Evolutionary conservation across 2,888 invertebrate species (phyloP).

Genomic region (Amphimallon solstitiale): DNA sequence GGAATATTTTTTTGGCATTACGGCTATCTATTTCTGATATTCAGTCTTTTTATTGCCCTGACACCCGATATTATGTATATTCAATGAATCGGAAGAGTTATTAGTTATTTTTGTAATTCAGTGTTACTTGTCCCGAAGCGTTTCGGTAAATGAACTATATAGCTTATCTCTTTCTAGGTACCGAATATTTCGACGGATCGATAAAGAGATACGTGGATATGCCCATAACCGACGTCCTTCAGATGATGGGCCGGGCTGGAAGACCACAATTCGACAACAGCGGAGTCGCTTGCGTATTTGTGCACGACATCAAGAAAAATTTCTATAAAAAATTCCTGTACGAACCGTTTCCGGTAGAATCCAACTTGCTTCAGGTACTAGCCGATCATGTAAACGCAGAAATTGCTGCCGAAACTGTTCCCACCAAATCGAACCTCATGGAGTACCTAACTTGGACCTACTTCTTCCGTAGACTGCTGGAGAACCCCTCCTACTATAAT

Average conservation of each 20-base stretch:
- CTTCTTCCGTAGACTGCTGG: slow-evolving; percentile 86
- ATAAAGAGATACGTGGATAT: slow-evolving; percentile 97
- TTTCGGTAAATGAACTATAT: background rate
- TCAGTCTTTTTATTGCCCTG: no score
- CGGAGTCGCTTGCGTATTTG: slow-evolving; percentile 86
- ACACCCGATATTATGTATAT: no score
- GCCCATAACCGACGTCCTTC: slow-evolving; percentile 99
- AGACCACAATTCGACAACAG: slow-evolving; percentile 96
- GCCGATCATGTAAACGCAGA: slow-evolving; percentile 99
- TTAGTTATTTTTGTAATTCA: no score
- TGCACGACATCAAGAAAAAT: slow-evolving; percentile 97
- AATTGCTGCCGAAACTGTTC: slow-evolving; percentile 94
- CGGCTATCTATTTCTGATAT: no score
- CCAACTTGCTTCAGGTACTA: slow-evolving; percentile 89
- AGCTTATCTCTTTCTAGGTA: no score
- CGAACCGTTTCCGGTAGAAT: slow-evolving; percentile 99
- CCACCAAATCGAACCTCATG: slow-evolving; percentile 88
- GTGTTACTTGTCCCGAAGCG: background rate
- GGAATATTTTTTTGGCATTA: no score
- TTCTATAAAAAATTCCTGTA: slow-evolving; percentile 99
- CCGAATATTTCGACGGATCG: slow-evolving; percentile 98
- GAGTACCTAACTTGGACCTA: slow-evolving; percentile 99
- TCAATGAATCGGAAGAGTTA: no score
- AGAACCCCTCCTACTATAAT: slow-evolving; percentile 93
- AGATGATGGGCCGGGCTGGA: slow-evolving; percentile 99